A percentile compares a stretch with the other conserved stretches of the same genome.
Evolutionary conservation across 2,888 invertebrate genomes (phyloP).

Genomic region (Alcis repandata): DNA sequence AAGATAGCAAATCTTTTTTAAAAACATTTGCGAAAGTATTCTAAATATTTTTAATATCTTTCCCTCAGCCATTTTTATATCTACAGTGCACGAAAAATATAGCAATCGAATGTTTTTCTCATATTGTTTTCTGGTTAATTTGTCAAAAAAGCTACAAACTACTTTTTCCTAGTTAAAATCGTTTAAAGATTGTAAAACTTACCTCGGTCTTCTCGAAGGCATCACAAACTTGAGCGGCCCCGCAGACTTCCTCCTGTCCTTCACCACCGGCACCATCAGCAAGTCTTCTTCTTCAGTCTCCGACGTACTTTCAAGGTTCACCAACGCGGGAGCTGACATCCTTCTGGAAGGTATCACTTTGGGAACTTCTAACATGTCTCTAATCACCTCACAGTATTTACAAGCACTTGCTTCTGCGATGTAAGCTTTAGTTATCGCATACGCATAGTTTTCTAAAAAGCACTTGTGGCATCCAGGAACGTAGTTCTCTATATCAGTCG

Average conservation of each 20-base stretch:
- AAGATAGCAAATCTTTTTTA: no score
- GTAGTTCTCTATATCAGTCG: constrained; percentile 75
- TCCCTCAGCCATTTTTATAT: no score
- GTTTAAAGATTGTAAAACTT: constrained; percentile 48
- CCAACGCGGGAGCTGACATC: constrained; percentile 86
- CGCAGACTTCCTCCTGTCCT: constrained; percentile 84
- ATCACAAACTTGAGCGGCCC: constrained; percentile 78
- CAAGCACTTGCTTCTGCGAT: constrained; percentile 77
- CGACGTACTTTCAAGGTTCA: constrained; percentile 78
- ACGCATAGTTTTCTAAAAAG: constrained; percentile 82
- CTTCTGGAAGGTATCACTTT: constrained; percentile 77
- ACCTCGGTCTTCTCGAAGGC: constrained; percentile 79
- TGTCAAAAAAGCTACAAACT: no score
- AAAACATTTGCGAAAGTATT: no score
- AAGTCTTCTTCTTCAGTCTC: constrained; percentile 78
- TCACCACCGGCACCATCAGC: constrained; percentile 80
- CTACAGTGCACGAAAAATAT: no score
- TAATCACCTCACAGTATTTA: constrained; percentile 83
- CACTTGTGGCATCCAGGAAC: constrained; percentile 82
- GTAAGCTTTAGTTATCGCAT: constrained; percentile 79
- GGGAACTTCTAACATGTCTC: constrained; percentile 79
- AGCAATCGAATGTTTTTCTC: no score
- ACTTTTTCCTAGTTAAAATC: no score
- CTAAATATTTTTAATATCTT: no score
- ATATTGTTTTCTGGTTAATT: no score